A percentile compares a stretch with the other conserved stretches of the same genome.
These are phyloP conservation scores for Aurelia coerulea DNA, from an alignment of 30 jellyfish, hydroid and myxozoan genomes.

Conservation along the genomic window DNA sequence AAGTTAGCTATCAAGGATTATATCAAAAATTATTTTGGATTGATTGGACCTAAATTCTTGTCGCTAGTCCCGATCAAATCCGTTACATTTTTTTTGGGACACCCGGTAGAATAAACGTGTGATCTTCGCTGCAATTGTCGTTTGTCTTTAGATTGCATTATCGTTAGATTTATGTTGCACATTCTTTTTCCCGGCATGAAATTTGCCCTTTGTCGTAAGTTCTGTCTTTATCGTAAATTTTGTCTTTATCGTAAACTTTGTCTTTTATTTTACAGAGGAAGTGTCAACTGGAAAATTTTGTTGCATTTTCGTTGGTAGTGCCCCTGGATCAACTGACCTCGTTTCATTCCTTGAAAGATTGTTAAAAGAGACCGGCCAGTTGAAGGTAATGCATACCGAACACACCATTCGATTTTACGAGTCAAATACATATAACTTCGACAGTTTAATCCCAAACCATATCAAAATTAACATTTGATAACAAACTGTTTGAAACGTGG, in stretches of 20 bases:
- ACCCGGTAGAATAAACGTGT: no score
- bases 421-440: not conserved
- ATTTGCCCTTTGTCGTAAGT: not conserved
- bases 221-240: not conserved
- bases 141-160: no score
- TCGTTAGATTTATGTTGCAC: no score
- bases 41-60: no score
- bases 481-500: no score
- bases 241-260: not conserved
- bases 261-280: slow-evolving; percentile 14
- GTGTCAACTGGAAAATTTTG: slow-evolving; percentile 55
- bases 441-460: not conserved
- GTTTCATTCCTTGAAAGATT: slow-evolving; percentile 71
- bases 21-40: no score
- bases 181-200: no score
- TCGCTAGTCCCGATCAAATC: no score
- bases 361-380: slow-evolving; percentile 72
- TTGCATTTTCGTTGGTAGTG: slow-evolving; percentile 72
- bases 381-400: slow-evolving; percentile 24
- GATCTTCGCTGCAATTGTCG: no score
- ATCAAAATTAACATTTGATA: not conserved
- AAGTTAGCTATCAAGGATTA: no score
- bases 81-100: no score
- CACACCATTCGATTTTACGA: no score
- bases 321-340: slow-evolving; percentile 82